Percentiles rank a stretch among this genome's conserved stretches.
These are phyloP conservation scores for Pollenia griseotomentosa DNA, from an alignment of 2,888 invertebrate species.

Conservation along the genomic window DNA sequence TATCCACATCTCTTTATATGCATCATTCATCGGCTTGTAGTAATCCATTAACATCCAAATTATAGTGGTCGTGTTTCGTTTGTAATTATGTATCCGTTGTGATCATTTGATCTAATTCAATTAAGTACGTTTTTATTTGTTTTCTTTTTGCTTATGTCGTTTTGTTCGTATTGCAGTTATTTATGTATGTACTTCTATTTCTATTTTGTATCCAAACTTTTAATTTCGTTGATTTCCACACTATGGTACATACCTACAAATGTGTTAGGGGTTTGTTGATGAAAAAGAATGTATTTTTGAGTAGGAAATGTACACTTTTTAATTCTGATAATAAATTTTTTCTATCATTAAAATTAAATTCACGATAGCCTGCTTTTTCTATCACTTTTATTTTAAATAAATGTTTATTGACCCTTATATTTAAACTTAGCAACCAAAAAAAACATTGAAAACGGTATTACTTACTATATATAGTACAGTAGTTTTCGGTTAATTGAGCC, in stretches of 20 bases:
- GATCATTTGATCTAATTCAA: constrained; percentile 80
- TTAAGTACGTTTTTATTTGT: constrained; percentile 72
- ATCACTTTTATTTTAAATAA: constrained; percentile 27
- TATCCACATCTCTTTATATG: background rate
- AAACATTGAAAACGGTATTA: too few species aligned
- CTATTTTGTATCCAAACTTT: constrained; percentile 76
- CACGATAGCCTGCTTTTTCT: constrained; percentile 17
- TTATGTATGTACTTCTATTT: background rate
- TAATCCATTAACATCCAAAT: background rate
- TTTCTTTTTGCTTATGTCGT: constrained; percentile 10
- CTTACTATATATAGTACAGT: too few species aligned
- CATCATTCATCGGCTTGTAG: background rate
- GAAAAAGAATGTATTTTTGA: constrained; percentile 82
- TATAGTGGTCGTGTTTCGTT: constrained; percentile 49
- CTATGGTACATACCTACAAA: constrained; percentile 12
- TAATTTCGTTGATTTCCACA: constrained; percentile 77
- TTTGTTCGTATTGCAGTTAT: constrained; percentile 14
- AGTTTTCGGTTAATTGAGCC: too few species aligned
- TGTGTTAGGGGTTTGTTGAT: constrained; percentile 76
- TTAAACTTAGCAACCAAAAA: background rate
- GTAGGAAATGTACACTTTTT: constrained; percentile 79
- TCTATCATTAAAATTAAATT: constrained; percentile 21
- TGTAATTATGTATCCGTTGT: constrained; percentile 74
- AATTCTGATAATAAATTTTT: constrained; percentile 35
- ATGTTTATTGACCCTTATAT: background rate